Evolutionary conservation across 2,888 invertebrate genomes (phyloP), one percentile per base, ranked within the genome.

Genomic region (Poecilus cupreus): DNA sequence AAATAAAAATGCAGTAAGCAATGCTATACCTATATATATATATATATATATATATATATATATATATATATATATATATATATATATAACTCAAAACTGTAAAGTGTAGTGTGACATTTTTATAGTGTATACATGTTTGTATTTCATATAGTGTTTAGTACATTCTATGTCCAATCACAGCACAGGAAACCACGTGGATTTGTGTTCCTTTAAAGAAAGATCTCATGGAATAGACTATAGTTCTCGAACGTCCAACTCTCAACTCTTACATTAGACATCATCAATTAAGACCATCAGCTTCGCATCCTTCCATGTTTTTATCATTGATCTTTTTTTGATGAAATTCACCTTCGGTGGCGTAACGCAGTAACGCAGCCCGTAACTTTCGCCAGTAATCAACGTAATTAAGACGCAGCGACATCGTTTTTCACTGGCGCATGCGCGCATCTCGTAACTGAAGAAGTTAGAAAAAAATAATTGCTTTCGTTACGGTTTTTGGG

Each of bases 341-440:
- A 60, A 60, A 60, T 26, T 60, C 60, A 13, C 26, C 60, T 60
- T 60, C 60, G 11, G 60, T 60, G 60, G 60, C 60, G 60, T 60
- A 60, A 60, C 13, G n/a, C n/a, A 13, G 60, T 60, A 43, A 43
- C n/a, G 13, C 13, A 43, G 43, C 3, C 43, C 3, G 43, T 43
- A 60, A 60, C 60, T 60, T 60, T 60, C 60, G 26, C 60, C 60
- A n/a, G 60, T 60, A 60, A 60, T 60, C 60, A 26, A 22, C 60
- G 54, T 54, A 60, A 26, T 60, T 60, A 60, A 60, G 60, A 60
- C 26, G 13, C 60, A 60, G 24, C 60, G 60, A 26, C 60, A 60
- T 60, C 60, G 26, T 60, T 60, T 60, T 60, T n/a, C 26, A 60
- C 26, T 60, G 13, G 13, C 24, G 60, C 60, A 26, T 60, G 60